Evolutionary conservation across 2,888 invertebrate genomes (phyloP), one percentile per base, ranked within the genome.

Genomic region (Latrodectus elegans): DNA sequence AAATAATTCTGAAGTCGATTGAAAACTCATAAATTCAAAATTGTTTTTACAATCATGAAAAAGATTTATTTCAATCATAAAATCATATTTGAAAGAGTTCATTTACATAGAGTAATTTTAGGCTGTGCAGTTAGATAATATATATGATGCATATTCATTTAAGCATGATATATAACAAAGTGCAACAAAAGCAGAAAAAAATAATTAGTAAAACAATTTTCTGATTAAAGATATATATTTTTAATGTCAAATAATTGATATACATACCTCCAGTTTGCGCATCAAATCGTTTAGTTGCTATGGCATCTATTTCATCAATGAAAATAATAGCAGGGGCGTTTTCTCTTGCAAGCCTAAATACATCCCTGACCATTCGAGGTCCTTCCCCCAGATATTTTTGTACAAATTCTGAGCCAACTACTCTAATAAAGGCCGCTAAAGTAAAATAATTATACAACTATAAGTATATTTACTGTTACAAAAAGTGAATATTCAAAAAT

Each of bases 241-340:
- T 52, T 51, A 53, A 17, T n/a, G 8, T 51, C n/a, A n/a, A 15
- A 15, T 0, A 0, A 15, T 11, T 60, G 0, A 12, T 14, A 49
- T 14, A 64, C 15, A 84, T 89, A 93, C 93, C 93, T 91, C 99
- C 99, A 89, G 99, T 99, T 93, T 99, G 99, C 4, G 99, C 99
- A 93, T 99, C 99, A 93, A 99, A 98, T 91, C 99, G 95, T 93
- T 99, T 99, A 8, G 99, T 99, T 14, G 99, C 99, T 91, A 99
- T 99, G 64, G 99, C 99, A 93, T 99, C 99, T 91, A 99, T 99
- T 94, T 99, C 99, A 93, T 99, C 99, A 91, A 99, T 99, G 92
- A 99, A 99, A 91, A 99, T 99, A 91, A 99, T 99, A 1, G 99
- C 99, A 0, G 99, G 99, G 0, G 99, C 96, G 93, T 99, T 99